Evolutionary conservation across 2,797 vertebrate genomes (phyloP), one percentile per base, ranked within the genome.

Genomic region (Enteromius unitaeniatus): DNA sequence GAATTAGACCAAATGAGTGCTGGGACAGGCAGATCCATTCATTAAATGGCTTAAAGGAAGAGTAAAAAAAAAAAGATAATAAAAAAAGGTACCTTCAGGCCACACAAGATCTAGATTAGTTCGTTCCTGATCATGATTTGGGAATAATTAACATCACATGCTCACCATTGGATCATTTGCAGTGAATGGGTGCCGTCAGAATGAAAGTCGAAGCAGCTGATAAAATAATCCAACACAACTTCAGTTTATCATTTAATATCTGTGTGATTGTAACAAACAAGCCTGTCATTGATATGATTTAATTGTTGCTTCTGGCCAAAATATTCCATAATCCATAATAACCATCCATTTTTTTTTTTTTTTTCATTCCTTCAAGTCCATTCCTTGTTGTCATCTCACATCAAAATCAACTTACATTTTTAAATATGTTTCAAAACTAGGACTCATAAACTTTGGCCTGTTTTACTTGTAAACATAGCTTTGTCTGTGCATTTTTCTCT

Each of bases 11-110:
- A 70, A 31, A 72, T 34, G 37, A 31, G 15, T 45, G 51, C 34
- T 62, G 37, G 26, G 37, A 23, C 49, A 67, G 77, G 28, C 40
- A 62, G 68, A 72, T 72, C 21, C 14, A 70, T 53, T 80, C 31
- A 80, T 81, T 42, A 53, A 42, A 45, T 70, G 37, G 11, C n/a
- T 31, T n/a, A 60, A 49, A 28, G 26, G 26, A 62, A 15, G 6
- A 14, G 58, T 26, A 28, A 28, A 28, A 28, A 28, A n/a, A n/a
- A n/a, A n/a, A n/a, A n/a, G n/a, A 23, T 23, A 28, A 62, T 26
- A 62, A 62, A 26, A 1, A 23, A 5, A 2, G 5, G 1, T 14
- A 0, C 26, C 26, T 15, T 62, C 60, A 28, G 14, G 26, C 60
- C 26, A 62, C 23, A 14, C 11, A 28, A 28, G 5, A 62, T 62